These are phyloP conservation scores for Plebejus melissa DNA, from an alignment of 2,888 invertebrate genomes.

Conservation along the genomic window DNA sequence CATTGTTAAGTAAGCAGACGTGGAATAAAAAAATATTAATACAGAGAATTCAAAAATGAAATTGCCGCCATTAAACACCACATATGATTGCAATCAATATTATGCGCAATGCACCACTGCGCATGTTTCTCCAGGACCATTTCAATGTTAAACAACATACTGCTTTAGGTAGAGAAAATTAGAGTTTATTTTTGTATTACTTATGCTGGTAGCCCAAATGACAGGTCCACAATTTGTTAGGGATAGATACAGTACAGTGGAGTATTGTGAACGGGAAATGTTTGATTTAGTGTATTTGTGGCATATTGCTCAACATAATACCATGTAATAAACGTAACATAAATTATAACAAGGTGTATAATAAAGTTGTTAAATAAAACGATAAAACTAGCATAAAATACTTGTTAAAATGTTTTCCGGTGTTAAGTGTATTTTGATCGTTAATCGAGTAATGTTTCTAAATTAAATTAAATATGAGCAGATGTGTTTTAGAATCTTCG, in stretches of 20 bases:
- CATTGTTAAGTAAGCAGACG: neutral
- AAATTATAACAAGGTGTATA: neutral
- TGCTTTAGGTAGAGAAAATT: conserved; percentile 35
- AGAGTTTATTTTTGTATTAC: conserved; percentile 34
- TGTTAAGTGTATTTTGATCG: neutral
- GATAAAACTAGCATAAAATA: neutral
- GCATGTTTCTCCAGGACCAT: conserved; percentile 60
- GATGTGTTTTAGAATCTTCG: neutral
- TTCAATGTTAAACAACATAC: conserved; percentile 36
- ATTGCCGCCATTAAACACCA: conserved; percentile 69
- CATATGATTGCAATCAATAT: conserved; percentile 73
- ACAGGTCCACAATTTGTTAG: conserved; percentile 57
- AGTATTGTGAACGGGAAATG: conserved; percentile 47
- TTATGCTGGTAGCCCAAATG: conserved; percentile 49
- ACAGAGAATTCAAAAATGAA: conserved; percentile 34
- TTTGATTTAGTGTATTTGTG: conserved; percentile 27
- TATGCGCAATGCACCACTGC: conserved; percentile 73
- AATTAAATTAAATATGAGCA: neutral
- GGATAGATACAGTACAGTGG: conserved; percentile 57
- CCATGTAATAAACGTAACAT: conserved; percentile 4
- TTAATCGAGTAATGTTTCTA: conserved; percentile 1
- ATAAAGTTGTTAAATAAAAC: neutral
- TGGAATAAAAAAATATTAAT: neutral
- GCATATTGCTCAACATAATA: conserved; percentile 26
- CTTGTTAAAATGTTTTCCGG: neutral